A percentile compares a stretch with the other conserved stretches of the same genome.
Evolutionary conservation across 1,140 invertebrate genomes (phyloP).

Genomic region (Aphis gossypii): DNA sequence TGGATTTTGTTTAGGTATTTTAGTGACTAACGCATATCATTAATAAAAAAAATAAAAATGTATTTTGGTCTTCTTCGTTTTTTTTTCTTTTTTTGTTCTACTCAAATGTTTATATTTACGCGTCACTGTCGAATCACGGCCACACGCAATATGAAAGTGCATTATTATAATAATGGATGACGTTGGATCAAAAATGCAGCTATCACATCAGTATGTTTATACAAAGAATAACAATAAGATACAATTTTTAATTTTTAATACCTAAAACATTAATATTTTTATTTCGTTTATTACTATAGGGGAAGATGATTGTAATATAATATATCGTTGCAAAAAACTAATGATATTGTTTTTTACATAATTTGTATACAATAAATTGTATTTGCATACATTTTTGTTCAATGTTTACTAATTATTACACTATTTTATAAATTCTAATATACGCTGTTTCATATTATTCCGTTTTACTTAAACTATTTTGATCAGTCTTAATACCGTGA

Average conservation of each 20-base stretch:
- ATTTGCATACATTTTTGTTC: not conserved
- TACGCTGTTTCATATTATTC: not conserved
- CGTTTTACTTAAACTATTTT: not conserved
- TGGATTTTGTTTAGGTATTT: slow-evolving; percentile 41
- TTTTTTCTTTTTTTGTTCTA: not conserved
- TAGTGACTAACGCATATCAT: slow-evolving; percentile 32
- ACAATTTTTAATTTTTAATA: not conserved
- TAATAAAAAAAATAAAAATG: slow-evolving; percentile 18
- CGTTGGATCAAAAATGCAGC: not conserved
- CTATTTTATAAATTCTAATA: not conserved
- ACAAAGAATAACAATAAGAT: not conserved
- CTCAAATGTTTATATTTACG: not conserved
- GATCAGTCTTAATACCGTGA: not conserved
- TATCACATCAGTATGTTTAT: not conserved
- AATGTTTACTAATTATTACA: not conserved
- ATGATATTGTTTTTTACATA: not conserved
- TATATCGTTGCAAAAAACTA: not conserved
- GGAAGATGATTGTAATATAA: no score
- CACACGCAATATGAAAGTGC: not conserved
- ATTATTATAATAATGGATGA: not conserved
- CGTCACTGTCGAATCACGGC: not conserved
- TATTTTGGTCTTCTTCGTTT: not conserved
- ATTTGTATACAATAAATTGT: not conserved
- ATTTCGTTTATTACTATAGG: not conserved
- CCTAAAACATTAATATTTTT: not conserved